These are phyloP conservation scores for Nomada ferruginata DNA, from an alignment of 2,888 invertebrate genomes.

Conservation along the genomic window DNA sequence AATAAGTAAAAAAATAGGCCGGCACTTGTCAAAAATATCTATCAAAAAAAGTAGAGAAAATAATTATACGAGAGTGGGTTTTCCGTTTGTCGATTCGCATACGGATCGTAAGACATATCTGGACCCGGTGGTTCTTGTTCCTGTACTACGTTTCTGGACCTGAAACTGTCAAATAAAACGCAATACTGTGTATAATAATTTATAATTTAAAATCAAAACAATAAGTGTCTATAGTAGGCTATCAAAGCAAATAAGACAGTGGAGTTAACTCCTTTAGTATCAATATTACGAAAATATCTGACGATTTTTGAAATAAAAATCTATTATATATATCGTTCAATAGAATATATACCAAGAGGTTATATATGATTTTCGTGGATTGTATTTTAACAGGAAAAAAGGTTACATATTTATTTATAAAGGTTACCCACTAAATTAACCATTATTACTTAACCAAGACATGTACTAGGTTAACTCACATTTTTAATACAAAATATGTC, in stretches of 20 bases:
- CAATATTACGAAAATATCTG: no score
- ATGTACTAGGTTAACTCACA: neutral
- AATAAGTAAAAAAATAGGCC: no score
- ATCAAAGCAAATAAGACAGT: no score
- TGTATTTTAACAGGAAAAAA: neutral
- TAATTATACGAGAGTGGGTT: conserved; percentile 67
- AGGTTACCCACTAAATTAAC: neutral
- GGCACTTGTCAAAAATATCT: no score
- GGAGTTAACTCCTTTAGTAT: no score
- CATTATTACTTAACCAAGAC: neutral
- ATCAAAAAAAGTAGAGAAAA: neutral
- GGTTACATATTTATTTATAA: neutral
- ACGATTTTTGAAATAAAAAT: no score
- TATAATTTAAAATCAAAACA: no score
- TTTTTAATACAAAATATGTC: neutral
- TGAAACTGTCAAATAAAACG: neutral
- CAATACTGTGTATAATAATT: neutral
- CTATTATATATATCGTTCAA: no score
- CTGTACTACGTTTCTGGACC: conserved; percentile 21
- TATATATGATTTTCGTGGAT: no score
- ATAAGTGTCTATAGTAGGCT: no score
- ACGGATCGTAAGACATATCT: conserved; percentile 64
- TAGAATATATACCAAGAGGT: no score
- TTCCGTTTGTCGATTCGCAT: conserved; percentile 52
- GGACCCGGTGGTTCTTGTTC: no score